phyloP scores from a whole-genome alignment of 2,797 vertebrate species.

The Simalia tracyae region DNA sequence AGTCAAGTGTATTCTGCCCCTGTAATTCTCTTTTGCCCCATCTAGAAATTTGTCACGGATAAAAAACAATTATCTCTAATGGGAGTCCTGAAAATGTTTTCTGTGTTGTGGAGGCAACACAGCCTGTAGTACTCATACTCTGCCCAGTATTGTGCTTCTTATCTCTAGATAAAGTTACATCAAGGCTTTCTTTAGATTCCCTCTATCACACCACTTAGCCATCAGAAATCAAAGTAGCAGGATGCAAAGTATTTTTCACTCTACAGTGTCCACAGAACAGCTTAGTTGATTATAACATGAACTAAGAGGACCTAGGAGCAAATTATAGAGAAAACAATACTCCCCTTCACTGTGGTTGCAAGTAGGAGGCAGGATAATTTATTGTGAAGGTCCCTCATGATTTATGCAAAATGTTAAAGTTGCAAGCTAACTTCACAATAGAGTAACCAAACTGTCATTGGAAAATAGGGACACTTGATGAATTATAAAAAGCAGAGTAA shows the following conservation, averaged over 20 bases:
- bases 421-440: background rate
- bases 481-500: background rate
- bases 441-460: background rate
- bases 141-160: constrained; percentile 11
- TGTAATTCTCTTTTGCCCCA: background rate
- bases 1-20: background rate
- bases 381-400: background rate
- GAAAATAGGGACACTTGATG: background rate
- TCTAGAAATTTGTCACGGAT: background rate
- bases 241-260: constrained; percentile 3
- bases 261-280: background rate
- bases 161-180: constrained; percentile 33
- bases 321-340: background rate
- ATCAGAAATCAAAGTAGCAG: constrained; percentile 5
- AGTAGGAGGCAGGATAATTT: background rate
- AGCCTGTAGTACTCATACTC: constrained; percentile 7
- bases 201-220: background rate
- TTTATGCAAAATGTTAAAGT: background rate
- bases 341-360: background rate
- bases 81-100: constrained; percentile 14
- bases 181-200: constrained; percentile 23
- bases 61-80: constrained; percentile 15
- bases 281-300: background rate
- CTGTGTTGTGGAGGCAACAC: constrained; percentile 9
- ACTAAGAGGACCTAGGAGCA: background rate